Evolutionary conservation across 1,140 invertebrate genomes (phyloP), one percentile per base, ranked within the genome.

Genomic region (Aphaenogaster rudis): DNA sequence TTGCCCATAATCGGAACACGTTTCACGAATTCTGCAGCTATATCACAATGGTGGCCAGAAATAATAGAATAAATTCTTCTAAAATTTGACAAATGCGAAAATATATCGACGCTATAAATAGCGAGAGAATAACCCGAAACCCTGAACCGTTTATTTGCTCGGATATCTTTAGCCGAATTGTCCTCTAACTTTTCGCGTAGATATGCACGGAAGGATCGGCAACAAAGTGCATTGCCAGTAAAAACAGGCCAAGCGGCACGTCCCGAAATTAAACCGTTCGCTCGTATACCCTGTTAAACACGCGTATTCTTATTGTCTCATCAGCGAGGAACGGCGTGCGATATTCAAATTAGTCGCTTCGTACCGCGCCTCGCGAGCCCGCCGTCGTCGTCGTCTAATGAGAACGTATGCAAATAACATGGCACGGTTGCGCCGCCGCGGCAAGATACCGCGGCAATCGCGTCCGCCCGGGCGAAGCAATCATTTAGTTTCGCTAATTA

Each of bases 401-500:
- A 80, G 69, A 82, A 80, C 86, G 69, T 45, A 84, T 78, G 88
- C 78, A 88, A 84, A 88, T 77, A 61, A 74, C 48, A 84, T 13
- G 45, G 42, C 13, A 39, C 28, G 54, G 11, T 48, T 21, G 15
- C 33, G 13, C 67, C 15, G 45, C 11, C 45, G 28, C 28, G 63
- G 33, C 80, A 74, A 82, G 67, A 67, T 59, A 77, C 52, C 17
- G 36, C 17, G 36, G 67, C 45, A 67, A 81, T 88, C 67, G 78
- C 48, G 74, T 50, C 52, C 33, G 48, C 8, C 11, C n/a, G 11
- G 45, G 69, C 33, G 21, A 48, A 28, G 28, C 71, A 78, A 80
- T 88, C 71, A 86, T 81, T 86, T 72, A 50, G 67, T 57, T 45
- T 64, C 76, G 81, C 82, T 81, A 90, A 90, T 88, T 88, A 86